Base-by-base conservation (phyloP, 2,797 vertebrate genomes). In the Enteromius treurensis region DNA sequence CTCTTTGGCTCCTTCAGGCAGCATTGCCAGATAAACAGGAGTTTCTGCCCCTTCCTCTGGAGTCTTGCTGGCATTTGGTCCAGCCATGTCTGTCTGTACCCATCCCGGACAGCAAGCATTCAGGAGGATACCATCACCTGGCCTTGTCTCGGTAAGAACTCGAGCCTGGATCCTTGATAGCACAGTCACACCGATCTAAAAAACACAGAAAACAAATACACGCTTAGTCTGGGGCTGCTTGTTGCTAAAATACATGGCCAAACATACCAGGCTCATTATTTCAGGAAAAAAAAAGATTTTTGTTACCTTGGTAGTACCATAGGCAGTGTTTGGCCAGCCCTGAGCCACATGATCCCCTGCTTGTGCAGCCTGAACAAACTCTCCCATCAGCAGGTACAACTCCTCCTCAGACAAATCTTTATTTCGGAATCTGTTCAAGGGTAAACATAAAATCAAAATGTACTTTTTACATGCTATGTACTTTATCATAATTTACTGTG, bases 71-170 rank as follows among this genome's bases (percentile, higher is more conserved):
- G 88, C 90, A 7, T 91, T 90, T 21, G 49, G 1, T n/a, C 90
- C 89, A 11, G 90, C 86, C 90, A 91, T 91, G 68, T 91, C 90
- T 32, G 90, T 90, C 53, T 82, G 71, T 32, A 92, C 91, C 90
- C 84, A 90, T 69, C 91, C 91, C 13, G 90, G 91, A 67, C 90
- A 91, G 60, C 91, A 91, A 42, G 90, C 90, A 37, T 92, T 92
- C 7, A 92, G 74, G 37, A 92, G 88, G 40, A 92, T 91, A 60
- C 88, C 88, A 64, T 92, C 91, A 21, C 60, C 70, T 3, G 88
- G 21, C 81, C 90, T 86, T 3, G 86, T 89, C 80, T 87, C 81
- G 4, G 77, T 75, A 17, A 92, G 23, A n/a, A 80, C 64, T 10
- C 69, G 84, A 9, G 90, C 91, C 78, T 91, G 90, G 81, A 91